These are phyloP conservation scores for Actinostola sp. DNA, from an alignment of 92 coral and sea anemone species.

Conservation along the genomic window DNA sequence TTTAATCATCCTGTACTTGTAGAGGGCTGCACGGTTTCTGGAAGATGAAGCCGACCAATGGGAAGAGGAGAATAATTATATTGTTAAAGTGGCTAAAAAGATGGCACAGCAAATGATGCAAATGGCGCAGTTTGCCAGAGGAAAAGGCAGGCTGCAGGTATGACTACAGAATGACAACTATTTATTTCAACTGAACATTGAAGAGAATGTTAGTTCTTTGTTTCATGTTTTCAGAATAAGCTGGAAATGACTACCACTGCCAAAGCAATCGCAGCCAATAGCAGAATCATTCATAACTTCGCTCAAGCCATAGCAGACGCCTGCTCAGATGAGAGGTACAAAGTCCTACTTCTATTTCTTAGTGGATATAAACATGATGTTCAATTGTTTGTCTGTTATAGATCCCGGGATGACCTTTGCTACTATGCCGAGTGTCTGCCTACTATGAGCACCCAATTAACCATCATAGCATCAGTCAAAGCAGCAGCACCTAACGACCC, in stretches of 20 bases:
- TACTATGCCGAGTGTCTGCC: conserved; percentile 92
- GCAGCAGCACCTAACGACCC: conserved; percentile 90
- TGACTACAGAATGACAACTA: no score
- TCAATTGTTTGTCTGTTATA: conserved; percentile 22
- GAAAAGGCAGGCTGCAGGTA: conserved; percentile 81
- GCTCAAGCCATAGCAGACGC: conserved; percentile 87
- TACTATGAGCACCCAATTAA: conserved; percentile 91
- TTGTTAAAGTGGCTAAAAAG: conserved; percentile 88
- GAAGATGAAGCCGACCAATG: conserved; percentile 96
- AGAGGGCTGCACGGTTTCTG: conserved; percentile 88
- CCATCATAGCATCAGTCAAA: conserved; percentile 89
- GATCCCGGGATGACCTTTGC: conserved; percentile 77
- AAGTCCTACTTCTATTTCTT: not conserved
- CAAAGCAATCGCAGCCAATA: conserved; percentile 88
- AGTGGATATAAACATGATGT: not conserved
- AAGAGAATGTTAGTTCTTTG: no score
- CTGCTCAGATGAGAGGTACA: conserved; percentile 80
- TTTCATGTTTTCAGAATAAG: conserved; percentile 72
- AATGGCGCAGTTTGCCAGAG: conserved; percentile 88
- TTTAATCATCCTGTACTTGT: not conserved
- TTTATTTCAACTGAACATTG: no score
- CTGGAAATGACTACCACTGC: conserved; percentile 89
- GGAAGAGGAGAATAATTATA: conserved; percentile 91
- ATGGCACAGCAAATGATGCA: conserved; percentile 94
- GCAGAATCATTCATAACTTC: conserved; percentile 79